Percentiles rank a stretch among this genome's conserved stretches.
phyloP scores from a whole-genome alignment of 2,888 invertebrate species.

The Drosophila anceps region DNA sequence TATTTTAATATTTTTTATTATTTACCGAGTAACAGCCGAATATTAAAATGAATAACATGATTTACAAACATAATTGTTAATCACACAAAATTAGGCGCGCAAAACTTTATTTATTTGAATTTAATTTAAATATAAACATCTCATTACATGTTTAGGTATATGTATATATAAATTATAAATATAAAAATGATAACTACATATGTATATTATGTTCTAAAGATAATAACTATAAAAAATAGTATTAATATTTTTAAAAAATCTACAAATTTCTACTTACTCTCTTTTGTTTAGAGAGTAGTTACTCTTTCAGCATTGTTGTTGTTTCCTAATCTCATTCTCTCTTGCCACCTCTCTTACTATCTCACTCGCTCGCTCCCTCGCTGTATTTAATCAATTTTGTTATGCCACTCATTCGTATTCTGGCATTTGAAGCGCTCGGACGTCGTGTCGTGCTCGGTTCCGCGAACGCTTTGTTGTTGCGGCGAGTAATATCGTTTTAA shows the following conservation, averaged over 20 bases:
- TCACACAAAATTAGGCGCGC: neutral
- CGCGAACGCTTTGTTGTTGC: conserved; percentile 60
- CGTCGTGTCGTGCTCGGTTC: conserved; percentile 51
- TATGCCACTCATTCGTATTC: conserved; percentile 57
- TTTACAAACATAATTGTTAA: neutral
- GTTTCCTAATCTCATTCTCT: conserved; percentile 2
- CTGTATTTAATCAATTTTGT: conserved; percentile 47
- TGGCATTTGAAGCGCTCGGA: conserved; percentile 53
- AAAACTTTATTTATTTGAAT: neutral
- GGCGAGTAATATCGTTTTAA: conserved; percentile 62
- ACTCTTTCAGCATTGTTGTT: neutral
- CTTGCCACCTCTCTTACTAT: conserved; percentile 3
- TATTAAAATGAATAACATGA: neutral
- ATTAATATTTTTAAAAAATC: neutral
- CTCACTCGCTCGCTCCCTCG: neutral
- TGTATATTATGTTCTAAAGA: neutral
- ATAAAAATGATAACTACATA: neutral
- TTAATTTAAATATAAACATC: too few species aligned
- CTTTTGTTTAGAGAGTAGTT: neutral
- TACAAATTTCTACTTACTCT: neutral
- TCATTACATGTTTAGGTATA: too few species aligned
- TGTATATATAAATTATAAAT: too few species aligned
- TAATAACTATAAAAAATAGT: too few species aligned
- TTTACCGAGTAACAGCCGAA: neutral
- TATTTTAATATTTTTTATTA: neutral